Percentiles rank a stretch among this genome's conserved stretches.
Evolutionary conservation across 2,888 invertebrate genomes (phyloP).

Genomic region (Sesamia inferens): DNA sequence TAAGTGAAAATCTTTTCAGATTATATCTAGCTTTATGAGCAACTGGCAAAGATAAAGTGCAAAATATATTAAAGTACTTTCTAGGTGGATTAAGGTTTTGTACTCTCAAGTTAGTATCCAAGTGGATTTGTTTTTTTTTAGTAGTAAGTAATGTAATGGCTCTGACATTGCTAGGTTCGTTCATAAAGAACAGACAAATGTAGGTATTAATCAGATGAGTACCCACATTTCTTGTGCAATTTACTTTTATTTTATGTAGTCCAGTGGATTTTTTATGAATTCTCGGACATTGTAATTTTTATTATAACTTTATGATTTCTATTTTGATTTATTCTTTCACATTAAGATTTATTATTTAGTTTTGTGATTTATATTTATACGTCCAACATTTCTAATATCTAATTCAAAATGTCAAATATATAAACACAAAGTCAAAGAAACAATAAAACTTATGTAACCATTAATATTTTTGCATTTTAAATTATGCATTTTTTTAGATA

Average conservation of each 20-base stretch:
- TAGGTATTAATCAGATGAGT: not conserved
- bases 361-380: too few relatives aligned
- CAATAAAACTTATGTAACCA: too few relatives aligned
- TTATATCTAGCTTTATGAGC: conserved; percentile 43
- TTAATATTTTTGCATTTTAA: too few relatives aligned
- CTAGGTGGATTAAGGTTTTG: conserved; percentile 30
- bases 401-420: too few relatives aligned
- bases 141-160: conserved; percentile 25
- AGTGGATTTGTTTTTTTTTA: conserved; percentile 34
- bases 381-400: too few relatives aligned
- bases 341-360: too few relatives aligned
- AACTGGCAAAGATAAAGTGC: conserved; percentile 27
- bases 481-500: too few relatives aligned
- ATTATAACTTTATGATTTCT: too few relatives aligned
- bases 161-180: conserved; percentile 13
- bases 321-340: too few relatives aligned
- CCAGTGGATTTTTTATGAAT: too few relatives aligned
- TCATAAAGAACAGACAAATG: conserved; percentile 1
- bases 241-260: not conserved
- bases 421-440: too few relatives aligned
- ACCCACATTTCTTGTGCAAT: not conserved
- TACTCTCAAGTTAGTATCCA: not conserved
- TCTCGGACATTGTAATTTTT: too few relatives aligned
- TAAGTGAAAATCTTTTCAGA: conserved; percentile 48
- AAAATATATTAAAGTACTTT: conserved; percentile 40